These are phyloP conservation scores for Chaenogobius annularis DNA, from an alignment of 2,113 vertebrate genomes.

Conservation along the genomic window DNA sequence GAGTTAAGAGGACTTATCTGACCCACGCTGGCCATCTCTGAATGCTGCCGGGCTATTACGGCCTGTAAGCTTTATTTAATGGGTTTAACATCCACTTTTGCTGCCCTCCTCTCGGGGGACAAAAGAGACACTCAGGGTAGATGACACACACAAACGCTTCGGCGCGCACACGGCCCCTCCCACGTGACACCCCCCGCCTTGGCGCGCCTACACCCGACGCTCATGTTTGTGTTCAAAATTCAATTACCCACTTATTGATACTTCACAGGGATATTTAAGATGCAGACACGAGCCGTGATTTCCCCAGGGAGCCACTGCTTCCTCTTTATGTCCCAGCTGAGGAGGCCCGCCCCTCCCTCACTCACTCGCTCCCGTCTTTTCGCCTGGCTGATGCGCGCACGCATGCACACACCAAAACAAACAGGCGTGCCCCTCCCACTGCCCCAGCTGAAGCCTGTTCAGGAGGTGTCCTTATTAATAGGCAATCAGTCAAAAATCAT, in stretches of 20 bases:
- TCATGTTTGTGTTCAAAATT: constrained; percentile 99
- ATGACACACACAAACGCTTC: constrained; percentile 76
- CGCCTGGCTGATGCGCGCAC: constrained; percentile 64
- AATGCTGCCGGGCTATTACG: constrained; percentile 88
- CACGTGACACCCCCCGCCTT: constrained; percentile 76
- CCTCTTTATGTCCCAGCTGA: constrained; percentile 98
- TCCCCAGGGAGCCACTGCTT: constrained; percentile 94
- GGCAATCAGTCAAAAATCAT: constrained; percentile 99
- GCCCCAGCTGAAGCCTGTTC: constrained; percentile 84
- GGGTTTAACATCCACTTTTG: constrained; percentile 99
- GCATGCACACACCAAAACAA: constrained; percentile 63
- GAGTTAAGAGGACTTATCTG: constrained; percentile 78
- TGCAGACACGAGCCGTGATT: constrained; percentile 99
- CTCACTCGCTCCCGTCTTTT: constrained; percentile 51
- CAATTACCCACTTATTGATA: constrained; percentile 99
- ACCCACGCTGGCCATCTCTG: constrained; percentile 74
- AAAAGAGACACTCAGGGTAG: constrained; percentile 78
- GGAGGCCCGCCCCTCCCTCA: constrained; percentile 46
- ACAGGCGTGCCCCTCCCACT: constrained; percentile 67
- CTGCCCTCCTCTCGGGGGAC: constrained; percentile 85
- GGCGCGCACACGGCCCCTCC: constrained; percentile 44
- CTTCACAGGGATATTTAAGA: constrained; percentile 99
- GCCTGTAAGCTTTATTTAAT: constrained; percentile 99
- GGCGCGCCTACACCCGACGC: constrained; percentile 84
- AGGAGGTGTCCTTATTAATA: constrained; percentile 99